Conservation (phyloP, 2,888 invertebrate species). For the Oxytorus armatus region DNA sequence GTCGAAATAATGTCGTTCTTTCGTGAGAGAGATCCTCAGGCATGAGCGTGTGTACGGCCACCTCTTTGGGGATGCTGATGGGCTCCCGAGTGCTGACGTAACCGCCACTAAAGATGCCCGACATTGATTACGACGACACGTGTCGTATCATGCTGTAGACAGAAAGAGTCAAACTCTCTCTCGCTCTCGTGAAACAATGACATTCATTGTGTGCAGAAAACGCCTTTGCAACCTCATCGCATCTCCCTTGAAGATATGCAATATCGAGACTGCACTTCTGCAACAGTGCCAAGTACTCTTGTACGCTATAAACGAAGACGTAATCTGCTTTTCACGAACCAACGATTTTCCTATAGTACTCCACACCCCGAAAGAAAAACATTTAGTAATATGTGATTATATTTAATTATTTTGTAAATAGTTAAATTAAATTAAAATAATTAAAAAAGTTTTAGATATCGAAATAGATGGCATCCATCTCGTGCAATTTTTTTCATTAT, state of each 20-base stretch:
- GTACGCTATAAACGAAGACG: neutral
- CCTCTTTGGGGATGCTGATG: slow-evolving; percentile 50
- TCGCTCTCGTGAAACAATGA: slow-evolving; percentile 12
- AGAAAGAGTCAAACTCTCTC: neutral
- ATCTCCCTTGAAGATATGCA: slow-evolving; percentile 4
- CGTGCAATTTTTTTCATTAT: too few species aligned
- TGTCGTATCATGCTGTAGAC: slow-evolving; percentile 75
- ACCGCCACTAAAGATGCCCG: slow-evolving; percentile 78
- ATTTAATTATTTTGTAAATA: too few species aligned
- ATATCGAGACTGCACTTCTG: slow-evolving; percentile 32
- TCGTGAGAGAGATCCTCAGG: slow-evolving; percentile 28
- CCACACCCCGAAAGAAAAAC: neutral
- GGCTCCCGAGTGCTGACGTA: slow-evolving; percentile 56
- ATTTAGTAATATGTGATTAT: neutral
- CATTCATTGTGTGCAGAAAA: slow-evolving; percentile 36
- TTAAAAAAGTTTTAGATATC: too few species aligned
- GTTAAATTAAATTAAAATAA: too few species aligned
- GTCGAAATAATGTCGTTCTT: slow-evolving; percentile 22
- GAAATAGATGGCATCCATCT: too few species aligned
- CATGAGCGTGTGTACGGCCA: neutral
- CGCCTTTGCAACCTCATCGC: slow-evolving; percentile 36
- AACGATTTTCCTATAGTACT: neutral
- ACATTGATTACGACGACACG: slow-evolving; percentile 80
- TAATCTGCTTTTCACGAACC: neutral
- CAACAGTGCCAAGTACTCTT: slow-evolving; percentile 16